Evolutionary conservation across 2,888 invertebrate species (phyloP).

Genomic region (Serrognathus titanus): DNA sequence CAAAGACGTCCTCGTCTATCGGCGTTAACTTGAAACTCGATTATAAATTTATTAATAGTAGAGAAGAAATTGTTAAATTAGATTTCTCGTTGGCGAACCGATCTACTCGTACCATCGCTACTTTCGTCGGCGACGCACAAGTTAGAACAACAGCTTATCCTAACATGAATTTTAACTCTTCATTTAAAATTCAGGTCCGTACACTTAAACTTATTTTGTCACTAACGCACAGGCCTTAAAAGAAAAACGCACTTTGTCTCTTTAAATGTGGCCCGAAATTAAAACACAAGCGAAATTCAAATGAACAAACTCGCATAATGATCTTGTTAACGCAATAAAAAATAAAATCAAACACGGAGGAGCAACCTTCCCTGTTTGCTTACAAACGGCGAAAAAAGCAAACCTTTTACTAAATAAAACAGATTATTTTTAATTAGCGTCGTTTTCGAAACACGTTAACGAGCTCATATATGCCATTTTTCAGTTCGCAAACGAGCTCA

Average conservation of each 20-base stretch:
- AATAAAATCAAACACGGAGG: no score
- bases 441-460: not conserved
- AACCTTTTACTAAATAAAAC: not conserved
- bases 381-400: no score
- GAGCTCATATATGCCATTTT: no score
- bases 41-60: constrained; percentile 61
- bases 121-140: constrained; percentile 62
- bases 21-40: constrained; percentile 63
- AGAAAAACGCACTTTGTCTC: no score
- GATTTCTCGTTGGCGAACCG: constrained; percentile 44
- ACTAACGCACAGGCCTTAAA: no score
- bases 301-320: no score
- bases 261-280: no score
- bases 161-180: constrained; percentile 65
- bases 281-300: no score
- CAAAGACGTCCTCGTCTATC: constrained; percentile 41
- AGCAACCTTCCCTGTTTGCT: no score
- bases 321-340: no score
- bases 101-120: constrained; percentile 35
- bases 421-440: not conserved
- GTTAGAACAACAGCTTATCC: constrained; percentile 76
- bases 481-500: no score
- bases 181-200: constrained; percentile 62
- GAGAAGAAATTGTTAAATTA: constrained; percentile 55
- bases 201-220: not conserved